phyloP scores from a whole-genome alignment of 37 sponge, comb jelly and placozoan species.

The Diacarnus erythraeanus region DNA sequence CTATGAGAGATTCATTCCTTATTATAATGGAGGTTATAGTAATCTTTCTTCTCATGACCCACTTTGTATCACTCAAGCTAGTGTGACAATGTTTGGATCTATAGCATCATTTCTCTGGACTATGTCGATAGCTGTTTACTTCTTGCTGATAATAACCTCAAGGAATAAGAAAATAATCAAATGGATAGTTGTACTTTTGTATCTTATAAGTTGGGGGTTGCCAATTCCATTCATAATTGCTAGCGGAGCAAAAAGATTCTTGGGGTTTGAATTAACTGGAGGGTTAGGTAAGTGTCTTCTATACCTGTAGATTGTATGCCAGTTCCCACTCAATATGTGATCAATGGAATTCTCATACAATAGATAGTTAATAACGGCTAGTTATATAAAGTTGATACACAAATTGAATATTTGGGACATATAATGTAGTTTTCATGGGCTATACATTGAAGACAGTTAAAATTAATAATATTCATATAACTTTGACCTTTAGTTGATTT shows the following conservation, averaged over 20 bases:
- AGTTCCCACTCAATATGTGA: too few relatives aligned
- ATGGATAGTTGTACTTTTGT: conserved; percentile 15
- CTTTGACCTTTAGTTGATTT: neutral
- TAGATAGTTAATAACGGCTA: too few relatives aligned
- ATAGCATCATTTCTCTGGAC: conserved; percentile 58
- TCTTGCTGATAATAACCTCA: conserved; percentile 37
- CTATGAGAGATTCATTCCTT: conserved; percentile 18
- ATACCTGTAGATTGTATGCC: too few relatives aligned
- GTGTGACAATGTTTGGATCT: conserved; percentile 35
- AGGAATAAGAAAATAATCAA: conserved; percentile 3
- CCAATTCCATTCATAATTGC: neutral
- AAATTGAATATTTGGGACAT: too few relatives aligned
- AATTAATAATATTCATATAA: too few relatives aligned
- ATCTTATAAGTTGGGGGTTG: conserved; percentile 38
- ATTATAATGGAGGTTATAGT: neutral
- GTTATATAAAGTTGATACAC: too few relatives aligned
- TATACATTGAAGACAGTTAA: too few relatives aligned
- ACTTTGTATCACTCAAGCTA: conserved; percentile 35
- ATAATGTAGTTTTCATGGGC: too few relatives aligned
- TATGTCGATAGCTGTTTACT: conserved; percentile 37
- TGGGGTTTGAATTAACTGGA: conserved; percentile 33
- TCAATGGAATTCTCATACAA: too few relatives aligned
- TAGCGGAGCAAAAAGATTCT: neutral
- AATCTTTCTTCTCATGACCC: neutral
- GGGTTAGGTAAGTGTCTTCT: neutral